Conservation (phyloP, 2,797 vertebrate genomes). For the Micromesistius poutassou region DNA sequence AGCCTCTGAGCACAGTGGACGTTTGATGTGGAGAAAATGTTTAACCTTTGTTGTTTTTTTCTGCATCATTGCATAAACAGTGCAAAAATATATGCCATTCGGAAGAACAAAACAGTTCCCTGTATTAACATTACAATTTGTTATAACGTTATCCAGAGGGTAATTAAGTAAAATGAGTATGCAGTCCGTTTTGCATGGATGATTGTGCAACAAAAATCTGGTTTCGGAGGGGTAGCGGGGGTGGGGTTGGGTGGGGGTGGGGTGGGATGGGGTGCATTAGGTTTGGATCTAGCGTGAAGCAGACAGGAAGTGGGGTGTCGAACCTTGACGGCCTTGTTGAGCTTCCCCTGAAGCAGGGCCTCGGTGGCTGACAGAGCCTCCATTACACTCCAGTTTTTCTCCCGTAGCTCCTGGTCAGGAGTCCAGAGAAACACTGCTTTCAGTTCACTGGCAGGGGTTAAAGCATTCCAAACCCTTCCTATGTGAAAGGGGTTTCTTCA, state of each 20-base stretch:
- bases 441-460: slow-evolving; percentile 87
- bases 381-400: slow-evolving; percentile 99
- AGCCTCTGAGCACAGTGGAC: slow-evolving; percentile 17
- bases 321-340: slow-evolving; percentile 98
- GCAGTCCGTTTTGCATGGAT: slow-evolving; percentile 64
- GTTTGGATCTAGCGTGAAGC: slow-evolving; percentile 82
- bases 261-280: slow-evolving; percentile 72
- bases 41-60: neutral
- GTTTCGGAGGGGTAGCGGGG: slow-evolving; percentile 25
- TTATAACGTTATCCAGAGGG: slow-evolving; percentile 4
- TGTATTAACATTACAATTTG: too few relatives aligned
- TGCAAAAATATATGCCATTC: neutral
- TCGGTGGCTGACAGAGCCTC: slow-evolving; percentile 99
- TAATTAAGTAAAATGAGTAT: slow-evolving; percentile 70
- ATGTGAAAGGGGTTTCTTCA: slow-evolving; percentile 28
- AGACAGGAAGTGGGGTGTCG: slow-evolving; percentile 81
- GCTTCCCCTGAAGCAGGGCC: slow-evolving; percentile 99
- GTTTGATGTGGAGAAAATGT: neutral
- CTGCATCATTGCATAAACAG: slow-evolving; percentile 3
- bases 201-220: slow-evolving; percentile 54
- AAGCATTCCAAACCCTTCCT: slow-evolving; percentile 61
- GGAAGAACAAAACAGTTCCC: neutral
- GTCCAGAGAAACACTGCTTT: slow-evolving; percentile 95
- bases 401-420: slow-evolving; percentile 99
- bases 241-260: slow-evolving; percentile 42